These are phyloP conservation scores for Centropus unirufus DNA, from an alignment of 2,113 vertebrate genomes.

Conservation along the genomic window DNA sequence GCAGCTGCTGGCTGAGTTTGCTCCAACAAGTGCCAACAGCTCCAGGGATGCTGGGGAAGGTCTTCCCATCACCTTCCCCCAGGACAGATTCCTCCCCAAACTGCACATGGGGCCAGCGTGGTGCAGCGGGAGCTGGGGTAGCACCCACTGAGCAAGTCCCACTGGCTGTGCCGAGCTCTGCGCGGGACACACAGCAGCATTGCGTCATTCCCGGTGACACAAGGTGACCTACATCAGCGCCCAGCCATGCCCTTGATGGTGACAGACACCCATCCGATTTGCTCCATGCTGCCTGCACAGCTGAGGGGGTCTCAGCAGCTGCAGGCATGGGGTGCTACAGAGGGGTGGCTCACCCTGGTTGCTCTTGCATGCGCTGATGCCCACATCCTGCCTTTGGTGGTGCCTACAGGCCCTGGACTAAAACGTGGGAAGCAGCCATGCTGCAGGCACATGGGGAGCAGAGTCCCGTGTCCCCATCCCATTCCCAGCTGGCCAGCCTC, in stretches of 20 bases:
- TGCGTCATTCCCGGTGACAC: too few species aligned
- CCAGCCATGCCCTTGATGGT: rapidly evolving
- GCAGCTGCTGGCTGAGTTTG: background rate
- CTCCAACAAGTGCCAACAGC: background rate
- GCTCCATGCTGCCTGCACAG: background rate
- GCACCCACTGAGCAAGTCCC: background rate
- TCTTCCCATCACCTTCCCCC: background rate
- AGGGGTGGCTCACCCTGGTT: background rate
- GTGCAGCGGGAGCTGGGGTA: background rate
- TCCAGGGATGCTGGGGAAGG: background rate
- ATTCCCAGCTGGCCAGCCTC: rapidly evolving
- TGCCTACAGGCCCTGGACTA: background rate
- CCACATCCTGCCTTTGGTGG: background rate
- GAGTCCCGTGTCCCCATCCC: rapidly evolving
- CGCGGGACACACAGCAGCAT: too few species aligned
- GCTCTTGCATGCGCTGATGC: background rate
- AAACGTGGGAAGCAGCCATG: background rate
- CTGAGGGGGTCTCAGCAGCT: background rate
- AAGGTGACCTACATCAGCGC: background rate
- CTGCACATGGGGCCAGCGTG: rapidly evolving
- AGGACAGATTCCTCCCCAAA: background rate
- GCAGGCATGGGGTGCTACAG: rapidly evolving
- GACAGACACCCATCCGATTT: background rate
- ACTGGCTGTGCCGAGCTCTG: rapidly evolving
- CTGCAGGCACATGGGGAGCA: background rate